Conservation (phyloP, 2,113 vertebrate species). For the Chloropsis cyanopogon region DNA sequence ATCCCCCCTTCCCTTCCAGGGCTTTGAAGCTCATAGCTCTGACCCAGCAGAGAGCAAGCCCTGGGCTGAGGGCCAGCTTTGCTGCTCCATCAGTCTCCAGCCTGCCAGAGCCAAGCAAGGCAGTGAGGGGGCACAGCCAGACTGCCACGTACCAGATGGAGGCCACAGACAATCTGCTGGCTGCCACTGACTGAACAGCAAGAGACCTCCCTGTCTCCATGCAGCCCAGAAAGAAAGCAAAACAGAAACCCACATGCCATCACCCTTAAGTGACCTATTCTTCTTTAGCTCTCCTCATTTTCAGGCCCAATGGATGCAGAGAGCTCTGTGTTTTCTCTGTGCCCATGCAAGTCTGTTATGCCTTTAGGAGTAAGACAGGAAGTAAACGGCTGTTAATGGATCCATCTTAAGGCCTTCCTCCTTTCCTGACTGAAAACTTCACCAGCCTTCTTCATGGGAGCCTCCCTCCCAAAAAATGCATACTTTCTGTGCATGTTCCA, state of each 20-base stretch:
- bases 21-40: not conserved
- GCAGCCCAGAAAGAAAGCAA: not conserved
- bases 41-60: not conserved
- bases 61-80: not conserved
- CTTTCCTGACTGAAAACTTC: not conserved
- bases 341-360: not conserved
- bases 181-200: not conserved
- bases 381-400: not conserved
- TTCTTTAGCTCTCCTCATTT: not conserved
- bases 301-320: not conserved
- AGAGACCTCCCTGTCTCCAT: not conserved
- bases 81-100: not conserved
- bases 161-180: not conserved
- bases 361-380: not conserved
- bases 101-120: fast-evolving
- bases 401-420: not conserved
- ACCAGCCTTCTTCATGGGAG: not conserved
- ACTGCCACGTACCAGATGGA: not conserved
- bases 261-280: not conserved
- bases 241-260: not conserved
- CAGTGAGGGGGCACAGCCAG: not conserved
- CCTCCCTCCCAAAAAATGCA: not conserved
- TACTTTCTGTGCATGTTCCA: not conserved
- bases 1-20: not conserved
- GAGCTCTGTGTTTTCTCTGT: not conserved